Evolutionary conservation across 2,797 vertebrate genomes (phyloP).

Genomic region (Alosa sapidissima): DNA sequence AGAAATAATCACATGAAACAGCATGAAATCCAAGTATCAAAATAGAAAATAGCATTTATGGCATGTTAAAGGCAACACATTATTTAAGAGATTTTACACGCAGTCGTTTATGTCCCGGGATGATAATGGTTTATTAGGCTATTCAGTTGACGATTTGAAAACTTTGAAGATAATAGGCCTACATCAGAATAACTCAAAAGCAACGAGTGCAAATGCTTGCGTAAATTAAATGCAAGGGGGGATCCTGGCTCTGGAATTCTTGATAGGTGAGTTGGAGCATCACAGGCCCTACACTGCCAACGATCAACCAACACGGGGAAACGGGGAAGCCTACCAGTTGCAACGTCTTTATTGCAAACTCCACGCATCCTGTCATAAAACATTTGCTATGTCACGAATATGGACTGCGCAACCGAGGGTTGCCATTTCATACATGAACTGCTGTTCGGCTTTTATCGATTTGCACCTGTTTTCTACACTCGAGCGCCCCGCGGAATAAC

Average conservation of each 20-base stretch:
- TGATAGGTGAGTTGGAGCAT: neutral
- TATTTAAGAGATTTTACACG: neutral
- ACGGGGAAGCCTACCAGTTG: neutral
- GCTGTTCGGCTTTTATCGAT: neutral
- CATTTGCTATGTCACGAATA: neutral
- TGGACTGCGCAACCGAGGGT: neutral
- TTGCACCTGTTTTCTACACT: conserved; percentile 7
- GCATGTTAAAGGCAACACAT: neutral
- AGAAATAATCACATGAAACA: neutral
- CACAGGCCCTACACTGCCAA: neutral
- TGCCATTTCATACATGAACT: neutral
- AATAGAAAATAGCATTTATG: neutral
- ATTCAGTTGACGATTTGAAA: neutral
- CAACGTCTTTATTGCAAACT: neutral
- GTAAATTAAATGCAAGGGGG: neutral
- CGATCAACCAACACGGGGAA: neutral
- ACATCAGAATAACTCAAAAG: neutral
- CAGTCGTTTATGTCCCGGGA: too few species aligned
- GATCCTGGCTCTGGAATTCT: neutral
- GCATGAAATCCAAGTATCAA: neutral
- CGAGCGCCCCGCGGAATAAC: neutral
- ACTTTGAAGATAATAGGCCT: neutral
- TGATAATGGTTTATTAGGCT: too few species aligned
- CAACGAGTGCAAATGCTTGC: neutral
- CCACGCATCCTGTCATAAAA: neutral